phyloP scores from a whole-genome alignment of 2,888 invertebrate species.

The Morinoia aosen region DNA sequence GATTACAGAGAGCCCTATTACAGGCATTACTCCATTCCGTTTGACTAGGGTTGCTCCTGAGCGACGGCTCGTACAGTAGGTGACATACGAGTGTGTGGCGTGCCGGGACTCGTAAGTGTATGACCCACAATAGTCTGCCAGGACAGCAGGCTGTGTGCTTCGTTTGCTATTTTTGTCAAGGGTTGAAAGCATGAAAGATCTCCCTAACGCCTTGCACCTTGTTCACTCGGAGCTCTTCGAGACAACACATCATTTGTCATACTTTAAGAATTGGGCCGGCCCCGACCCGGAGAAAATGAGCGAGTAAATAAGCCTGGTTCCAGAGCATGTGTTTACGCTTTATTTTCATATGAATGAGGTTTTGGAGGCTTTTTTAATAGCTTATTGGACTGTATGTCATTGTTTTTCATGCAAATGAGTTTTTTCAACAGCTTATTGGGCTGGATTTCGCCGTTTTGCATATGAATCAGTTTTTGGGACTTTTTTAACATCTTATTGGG shows the following conservation, averaged over 20 bases:
- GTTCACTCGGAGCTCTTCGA: neutral
- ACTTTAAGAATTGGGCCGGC: neutral
- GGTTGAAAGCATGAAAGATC: constrained; percentile 28
- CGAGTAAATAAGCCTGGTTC: neutral
- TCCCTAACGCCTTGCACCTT: neutral
- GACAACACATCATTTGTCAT: constrained; percentile 19
- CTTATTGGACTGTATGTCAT: neutral
- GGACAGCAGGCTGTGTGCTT: neutral
- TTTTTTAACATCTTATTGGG: too few species aligned
- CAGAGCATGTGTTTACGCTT: neutral
- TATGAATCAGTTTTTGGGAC: too few species aligned
- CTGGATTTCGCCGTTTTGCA: too few species aligned
- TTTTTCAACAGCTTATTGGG: too few species aligned
- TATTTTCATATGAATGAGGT: neutral
- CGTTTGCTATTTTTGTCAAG: constrained; percentile 14
- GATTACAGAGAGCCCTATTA: neutral
- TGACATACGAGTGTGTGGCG: neutral
- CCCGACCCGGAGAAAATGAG: neutral
- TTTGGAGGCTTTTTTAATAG: neutral
- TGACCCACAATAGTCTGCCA: neutral
- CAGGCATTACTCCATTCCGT: constrained; percentile 22
- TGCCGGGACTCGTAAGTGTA: neutral
- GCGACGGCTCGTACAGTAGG: neutral
- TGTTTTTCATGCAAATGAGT: too few species aligned
- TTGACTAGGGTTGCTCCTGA: neutral